These are phyloP conservation scores for Drosophila neonasuta DNA, from an alignment of 2,888 invertebrate genomes.

Conservation along the genomic window DNA sequence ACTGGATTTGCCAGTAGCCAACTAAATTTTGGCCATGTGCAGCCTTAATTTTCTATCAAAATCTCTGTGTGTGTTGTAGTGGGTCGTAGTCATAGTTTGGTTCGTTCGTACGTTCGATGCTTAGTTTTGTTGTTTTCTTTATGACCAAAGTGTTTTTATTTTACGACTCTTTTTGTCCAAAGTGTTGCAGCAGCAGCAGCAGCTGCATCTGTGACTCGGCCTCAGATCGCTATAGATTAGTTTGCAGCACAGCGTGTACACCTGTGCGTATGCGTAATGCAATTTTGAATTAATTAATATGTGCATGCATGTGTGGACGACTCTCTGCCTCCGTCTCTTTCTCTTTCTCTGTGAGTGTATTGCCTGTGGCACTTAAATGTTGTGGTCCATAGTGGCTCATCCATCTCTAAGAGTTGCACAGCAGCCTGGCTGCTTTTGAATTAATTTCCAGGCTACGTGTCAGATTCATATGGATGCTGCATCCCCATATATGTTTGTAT, in stretches of 20 bases:
- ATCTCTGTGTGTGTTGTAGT: slow-evolving; percentile 8
- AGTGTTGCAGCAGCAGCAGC: slow-evolving; percentile 38
- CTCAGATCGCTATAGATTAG: slow-evolving; percentile 28
- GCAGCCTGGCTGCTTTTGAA: slow-evolving; percentile 57
- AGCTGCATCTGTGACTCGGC: slow-evolving; percentile 10
- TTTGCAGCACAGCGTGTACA: slow-evolving; percentile 49
- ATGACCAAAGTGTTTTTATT: slow-evolving; percentile 63
- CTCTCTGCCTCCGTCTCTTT: background rate
- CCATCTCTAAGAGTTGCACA: slow-evolving; percentile 38
- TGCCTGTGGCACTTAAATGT: slow-evolving; percentile 65
- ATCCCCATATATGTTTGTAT: background rate
- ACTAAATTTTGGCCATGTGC: slow-evolving; percentile 53
- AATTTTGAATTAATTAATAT: slow-evolving; percentile 75
- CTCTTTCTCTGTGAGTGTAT: slow-evolving; percentile 21
- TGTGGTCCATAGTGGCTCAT: slow-evolving; percentile 66
- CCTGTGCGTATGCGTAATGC: slow-evolving; percentile 73
- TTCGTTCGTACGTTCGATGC: slow-evolving; percentile 8
- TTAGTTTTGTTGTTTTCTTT: slow-evolving; percentile 45
- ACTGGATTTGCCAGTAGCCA: slow-evolving; percentile 34
- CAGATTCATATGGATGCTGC: slow-evolving; percentile 28
- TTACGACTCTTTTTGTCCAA: slow-evolving; percentile 70
- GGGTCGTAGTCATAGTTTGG: slow-evolving; percentile 32
- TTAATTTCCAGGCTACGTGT: slow-evolving; percentile 70
- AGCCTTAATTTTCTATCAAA: slow-evolving; percentile 60
- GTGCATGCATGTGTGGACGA: slow-evolving; percentile 14